These are phyloP conservation scores for Macrotus californicus DNA, from an alignment of 2,113 vertebrate species.

Conservation along the genomic window DNA sequence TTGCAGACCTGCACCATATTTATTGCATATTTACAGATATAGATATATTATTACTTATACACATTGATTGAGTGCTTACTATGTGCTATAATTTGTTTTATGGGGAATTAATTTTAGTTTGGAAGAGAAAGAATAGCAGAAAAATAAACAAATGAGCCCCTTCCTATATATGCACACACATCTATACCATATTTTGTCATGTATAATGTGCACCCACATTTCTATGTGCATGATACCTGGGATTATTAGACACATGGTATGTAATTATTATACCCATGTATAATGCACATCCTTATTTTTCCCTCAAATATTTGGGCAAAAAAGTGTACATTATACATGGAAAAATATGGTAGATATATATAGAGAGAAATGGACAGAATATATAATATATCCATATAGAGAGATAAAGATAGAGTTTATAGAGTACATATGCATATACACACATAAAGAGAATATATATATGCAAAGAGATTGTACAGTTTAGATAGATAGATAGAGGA, in stretches of 20 bases:
- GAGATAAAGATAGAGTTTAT: not conserved
- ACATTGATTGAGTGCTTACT: not conserved
- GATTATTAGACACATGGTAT: no score
- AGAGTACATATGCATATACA: not conserved
- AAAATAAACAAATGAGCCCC: not conserved
- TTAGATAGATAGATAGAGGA: not conserved
- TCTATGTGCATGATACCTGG: no score
- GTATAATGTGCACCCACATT: no score
- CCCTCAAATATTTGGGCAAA: no score
- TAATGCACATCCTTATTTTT: no score
- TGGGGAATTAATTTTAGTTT: constrained; percentile 14
- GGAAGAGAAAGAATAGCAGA: not conserved
- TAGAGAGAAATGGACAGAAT: no score
- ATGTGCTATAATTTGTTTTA: not conserved
- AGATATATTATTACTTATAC: not conserved
- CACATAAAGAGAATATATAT: not conserved
- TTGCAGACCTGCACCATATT: not conserved
- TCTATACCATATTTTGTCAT: not conserved
- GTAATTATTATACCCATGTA: no score
- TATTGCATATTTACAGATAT: not conserved
- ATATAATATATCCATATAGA: not conserved
- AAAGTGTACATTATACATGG: no score
- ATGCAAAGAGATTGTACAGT: not conserved
- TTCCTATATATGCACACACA: not conserved
- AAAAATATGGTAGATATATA: no score